Conservation (phyloP, 2,113 vertebrate genomes). For the Hucho hucho region DNA sequence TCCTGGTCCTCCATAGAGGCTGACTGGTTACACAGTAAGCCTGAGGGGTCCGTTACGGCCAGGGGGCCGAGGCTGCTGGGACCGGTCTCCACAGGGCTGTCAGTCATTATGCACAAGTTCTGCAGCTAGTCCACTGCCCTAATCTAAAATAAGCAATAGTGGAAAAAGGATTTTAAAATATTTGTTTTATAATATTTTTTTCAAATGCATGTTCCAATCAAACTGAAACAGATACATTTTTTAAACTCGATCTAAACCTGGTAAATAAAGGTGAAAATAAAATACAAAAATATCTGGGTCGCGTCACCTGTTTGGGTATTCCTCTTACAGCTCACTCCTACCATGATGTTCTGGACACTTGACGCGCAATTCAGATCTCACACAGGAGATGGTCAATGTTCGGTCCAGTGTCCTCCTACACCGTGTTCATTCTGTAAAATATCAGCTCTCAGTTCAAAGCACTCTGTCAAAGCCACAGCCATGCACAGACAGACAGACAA, state of each 20-base stretch:
- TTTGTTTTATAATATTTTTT: too few species aligned
- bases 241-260: too few species aligned
- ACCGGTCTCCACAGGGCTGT: neutral
- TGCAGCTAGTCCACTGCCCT: neutral
- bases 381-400: neutral
- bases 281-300: too few species aligned
- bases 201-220: too few species aligned
- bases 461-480: neutral
- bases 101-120: neutral
- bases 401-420: neutral
- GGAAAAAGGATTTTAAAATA: too few species aligned
- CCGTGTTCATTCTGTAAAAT: neutral
- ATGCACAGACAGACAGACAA: too few species aligned
- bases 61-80: neutral
- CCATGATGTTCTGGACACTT: neutral
- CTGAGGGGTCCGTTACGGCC: neutral
- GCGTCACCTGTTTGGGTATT: neutral
- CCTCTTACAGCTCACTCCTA: neutral
- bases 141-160: too few species aligned
- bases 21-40: constrained; percentile 37
- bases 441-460: neutral
- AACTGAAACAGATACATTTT: too few species aligned
- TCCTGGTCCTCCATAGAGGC: neutral
- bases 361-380: neutral
- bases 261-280: too few species aligned